Percentiles rank a stretch among this genome's conserved stretches.
These are phyloP conservation scores for Pristionchus fissidentatus DNA, from an alignment of 2,888 invertebrate genomes.

Conservation along the genomic window DNA sequence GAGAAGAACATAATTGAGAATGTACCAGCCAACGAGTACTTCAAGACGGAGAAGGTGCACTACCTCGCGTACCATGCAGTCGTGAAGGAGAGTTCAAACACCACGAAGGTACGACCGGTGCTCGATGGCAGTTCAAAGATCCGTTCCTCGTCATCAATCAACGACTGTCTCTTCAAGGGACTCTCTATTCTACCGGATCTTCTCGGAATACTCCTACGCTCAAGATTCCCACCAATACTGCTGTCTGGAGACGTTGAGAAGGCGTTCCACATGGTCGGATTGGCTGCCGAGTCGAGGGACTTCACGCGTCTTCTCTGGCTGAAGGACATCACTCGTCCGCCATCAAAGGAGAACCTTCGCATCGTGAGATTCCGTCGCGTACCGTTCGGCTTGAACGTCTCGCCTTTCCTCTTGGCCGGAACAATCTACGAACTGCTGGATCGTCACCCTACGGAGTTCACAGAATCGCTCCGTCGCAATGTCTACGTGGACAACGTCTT, in stretches of 20 bases:
- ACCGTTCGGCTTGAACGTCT: not conserved
- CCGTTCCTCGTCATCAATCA: slow-evolving; percentile 24
- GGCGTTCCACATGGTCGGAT: slow-evolving; percentile 52
- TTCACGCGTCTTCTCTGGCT: slow-evolving; percentile 43
- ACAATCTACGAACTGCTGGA: slow-evolving; percentile 19
- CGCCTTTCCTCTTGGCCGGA: slow-evolving; percentile 46
- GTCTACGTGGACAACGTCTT: slow-evolving; percentile 51
- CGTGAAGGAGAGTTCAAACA: slow-evolving; percentile 19
- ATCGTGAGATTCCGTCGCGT: slow-evolving; percentile 29
- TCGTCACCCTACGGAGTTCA: not conserved
- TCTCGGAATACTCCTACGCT: slow-evolving; percentile 45
- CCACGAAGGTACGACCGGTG: slow-evolving; percentile 52
- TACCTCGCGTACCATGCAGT: slow-evolving; percentile 50
- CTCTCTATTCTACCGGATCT: slow-evolving; percentile 46
- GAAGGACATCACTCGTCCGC: not conserved
- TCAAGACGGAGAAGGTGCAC: not conserved
- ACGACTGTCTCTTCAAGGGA: slow-evolving; percentile 51
- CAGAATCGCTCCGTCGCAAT: not conserved
- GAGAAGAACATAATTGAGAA: slow-evolving; percentile 47
- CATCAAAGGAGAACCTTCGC: slow-evolving; percentile 3
- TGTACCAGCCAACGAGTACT: not conserved
- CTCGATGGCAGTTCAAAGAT: slow-evolving; percentile 50
- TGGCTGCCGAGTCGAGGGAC: slow-evolving; percentile 49
- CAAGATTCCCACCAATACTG: slow-evolving; percentile 11
- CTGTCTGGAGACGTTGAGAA: slow-evolving; percentile 53